A percentile compares a stretch with the other conserved stretches of the same genome.
These are phyloP conservation scores for Drosophila micromelanica DNA, from an alignment of 1,140 invertebrate genomes.

Conservation along the genomic window DNA sequence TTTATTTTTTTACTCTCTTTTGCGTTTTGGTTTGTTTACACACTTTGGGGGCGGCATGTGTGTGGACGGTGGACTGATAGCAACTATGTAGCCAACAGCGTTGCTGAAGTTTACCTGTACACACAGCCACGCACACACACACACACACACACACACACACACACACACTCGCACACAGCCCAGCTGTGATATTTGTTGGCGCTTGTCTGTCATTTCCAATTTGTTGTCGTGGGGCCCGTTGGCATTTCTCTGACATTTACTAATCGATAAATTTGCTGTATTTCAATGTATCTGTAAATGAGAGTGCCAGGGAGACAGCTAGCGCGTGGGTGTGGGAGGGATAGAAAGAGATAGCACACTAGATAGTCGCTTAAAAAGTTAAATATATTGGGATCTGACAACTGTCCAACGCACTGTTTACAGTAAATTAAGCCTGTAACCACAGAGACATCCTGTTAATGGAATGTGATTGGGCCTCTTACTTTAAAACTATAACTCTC, in stretches of 20 bases:
- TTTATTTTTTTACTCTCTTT: slow-evolving; percentile 3
- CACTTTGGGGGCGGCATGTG: background rate
- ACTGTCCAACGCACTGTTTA: too few relatives aligned
- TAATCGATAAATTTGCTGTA: slow-evolving; percentile 77
- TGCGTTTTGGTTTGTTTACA: slow-evolving; percentile 39
- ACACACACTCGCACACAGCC: background rate
- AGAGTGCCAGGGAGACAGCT: background rate
- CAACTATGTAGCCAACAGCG: background rate
- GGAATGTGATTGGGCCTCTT: background rate
- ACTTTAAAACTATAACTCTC: too few relatives aligned
- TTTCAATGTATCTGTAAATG: slow-evolving; percentile 76
- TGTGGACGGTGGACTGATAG: background rate
- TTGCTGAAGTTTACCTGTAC: slow-evolving; percentile 15
- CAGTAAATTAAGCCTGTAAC: background rate
- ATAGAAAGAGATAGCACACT: background rate
- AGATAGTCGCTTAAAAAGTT: background rate
- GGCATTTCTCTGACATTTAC: slow-evolving; percentile 72
- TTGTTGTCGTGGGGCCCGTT: slow-evolving; percentile 56
- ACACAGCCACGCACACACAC: background rate
- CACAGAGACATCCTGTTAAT: background rate
- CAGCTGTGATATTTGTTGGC: slow-evolving; percentile 70
- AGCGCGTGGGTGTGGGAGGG: background rate
- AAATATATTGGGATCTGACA: too few relatives aligned
- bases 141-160: slow-evolving; percentile 1
- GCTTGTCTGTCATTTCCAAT: slow-evolving; percentile 77